Base-by-base conservation (phyloP, 2,888 invertebrate genomes). In the Drosophila borborema region DNA sequence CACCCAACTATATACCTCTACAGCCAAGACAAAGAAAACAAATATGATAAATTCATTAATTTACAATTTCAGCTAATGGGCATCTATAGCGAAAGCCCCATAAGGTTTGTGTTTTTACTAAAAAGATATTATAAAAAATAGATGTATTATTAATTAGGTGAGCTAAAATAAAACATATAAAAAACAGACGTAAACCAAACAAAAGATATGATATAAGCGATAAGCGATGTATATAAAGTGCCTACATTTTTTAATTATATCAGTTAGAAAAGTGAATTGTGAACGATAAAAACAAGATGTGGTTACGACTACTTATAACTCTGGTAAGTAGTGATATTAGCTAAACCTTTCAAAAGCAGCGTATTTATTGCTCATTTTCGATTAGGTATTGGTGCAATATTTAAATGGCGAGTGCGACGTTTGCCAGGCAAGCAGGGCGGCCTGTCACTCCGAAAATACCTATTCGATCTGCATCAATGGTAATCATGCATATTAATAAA, bases 391-490 rank as follows among this genome's bases (percentile, higher is more conserved):
- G 18, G 63, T 64, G 16, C 41, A 62, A 16, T 55, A 74, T 36
- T 41, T 74, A 14, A 31, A 45, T 16, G 82, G 77, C 20, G 45
- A 38, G 3, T 85, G 84, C 60, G 68, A 87, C 65, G 76, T 81
- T 23, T 85, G 84, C 12, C 80, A 72, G 23, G 20, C 23, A 9
- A 64, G 56, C 18, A 66, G 45, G 4, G 71, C 61, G 28, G 90
- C 88, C 12, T 85, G 90, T 23, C 90, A 73, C 16, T 80, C 51
- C 43, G 66, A 70, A 18, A 80, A 69, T 7, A 73, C 55, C 8
- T 85, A 67, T 59, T 89, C 84, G 10, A 60, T 87, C 40, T 85
- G 84, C 48, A n/a, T 61, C 1, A 2, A 48, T 12, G 80, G 82
- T 82, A 0, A 53, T 34, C 45, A 60, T 36, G 20, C 14, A 18